A percentile compares a stretch with the other conserved stretches of the same genome.
Conservation (phyloP, 1,140 invertebrate species). For the Pogonomyrmex barbatus region DNA sequence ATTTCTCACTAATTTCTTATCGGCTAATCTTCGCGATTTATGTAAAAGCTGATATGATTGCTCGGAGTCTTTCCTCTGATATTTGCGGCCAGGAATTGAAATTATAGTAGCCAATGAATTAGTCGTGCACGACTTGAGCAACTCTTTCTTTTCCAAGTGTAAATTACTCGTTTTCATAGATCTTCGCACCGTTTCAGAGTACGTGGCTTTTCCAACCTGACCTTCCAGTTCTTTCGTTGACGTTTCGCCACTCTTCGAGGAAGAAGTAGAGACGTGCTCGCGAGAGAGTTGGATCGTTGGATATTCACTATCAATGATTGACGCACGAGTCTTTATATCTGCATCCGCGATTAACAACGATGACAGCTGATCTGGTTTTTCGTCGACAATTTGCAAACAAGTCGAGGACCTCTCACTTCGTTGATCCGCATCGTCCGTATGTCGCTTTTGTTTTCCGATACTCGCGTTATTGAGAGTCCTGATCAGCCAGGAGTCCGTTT, state of each 20-base stretch:
- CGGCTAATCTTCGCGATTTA: slow-evolving; percentile 62
- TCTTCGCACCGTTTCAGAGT: slow-evolving; percentile 81
- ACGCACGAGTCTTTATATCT: neutral
- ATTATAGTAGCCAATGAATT: slow-evolving; percentile 44
- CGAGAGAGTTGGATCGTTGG: slow-evolving; percentile 50
- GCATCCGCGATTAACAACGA: slow-evolving; percentile 13
- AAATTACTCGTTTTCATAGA: slow-evolving; percentile 60
- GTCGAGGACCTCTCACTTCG: slow-evolving; percentile 70
- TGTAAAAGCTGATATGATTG: slow-evolving; percentile 70
- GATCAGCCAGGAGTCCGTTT: slow-evolving; percentile 83
- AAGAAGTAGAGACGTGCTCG: slow-evolving; percentile 27
- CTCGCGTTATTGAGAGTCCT: slow-evolving; percentile 80
- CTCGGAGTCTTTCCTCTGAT: slow-evolving; percentile 63
- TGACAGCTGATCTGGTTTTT: slow-evolving; percentile 1
- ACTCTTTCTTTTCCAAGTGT: slow-evolving; percentile 65
- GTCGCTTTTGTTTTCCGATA: slow-evolving; percentile 68
- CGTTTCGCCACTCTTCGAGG: slow-evolving; percentile 4
- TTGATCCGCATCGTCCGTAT: slow-evolving; percentile 34
- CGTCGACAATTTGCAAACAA: slow-evolving; percentile 68
- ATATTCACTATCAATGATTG: slow-evolving; percentile 45
- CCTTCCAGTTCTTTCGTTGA: slow-evolving; percentile 50
- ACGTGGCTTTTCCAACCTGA: slow-evolving; percentile 76
- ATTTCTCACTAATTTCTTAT: slow-evolving; percentile 46
- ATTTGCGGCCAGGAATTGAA: slow-evolving; percentile 63
- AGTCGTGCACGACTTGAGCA: slow-evolving; percentile 47